Percentiles rank a stretch among this genome's conserved stretches.
phyloP scores from a whole-genome alignment of 2,888 invertebrate species.

The Papilio gigon region DNA sequence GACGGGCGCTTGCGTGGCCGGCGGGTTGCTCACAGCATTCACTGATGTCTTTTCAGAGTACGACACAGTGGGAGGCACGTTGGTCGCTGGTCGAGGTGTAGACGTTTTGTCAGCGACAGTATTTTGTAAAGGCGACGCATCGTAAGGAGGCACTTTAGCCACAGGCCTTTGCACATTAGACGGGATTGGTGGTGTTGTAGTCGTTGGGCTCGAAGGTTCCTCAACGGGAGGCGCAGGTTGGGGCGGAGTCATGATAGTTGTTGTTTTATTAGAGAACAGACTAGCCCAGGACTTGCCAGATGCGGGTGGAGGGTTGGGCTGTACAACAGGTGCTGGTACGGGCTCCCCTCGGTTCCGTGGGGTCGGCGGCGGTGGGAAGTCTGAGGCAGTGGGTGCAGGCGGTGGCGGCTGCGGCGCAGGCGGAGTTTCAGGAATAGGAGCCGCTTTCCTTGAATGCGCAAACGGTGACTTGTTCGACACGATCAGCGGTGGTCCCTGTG shows the following conservation, averaged over 20 bases:
- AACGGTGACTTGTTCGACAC: constrained; percentile 78
- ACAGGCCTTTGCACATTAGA: constrained; percentile 79
- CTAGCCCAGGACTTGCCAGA: constrained; percentile 86
- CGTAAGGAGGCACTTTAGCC: constrained; percentile 84
- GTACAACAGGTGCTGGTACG: constrained; percentile 59
- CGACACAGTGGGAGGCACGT: constrained; percentile 53
- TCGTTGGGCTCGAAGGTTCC: constrained; percentile 66
- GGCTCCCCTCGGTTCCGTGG: constrained; percentile 72
- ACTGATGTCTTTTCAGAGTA: constrained; percentile 72
- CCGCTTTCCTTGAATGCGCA: constrained; percentile 70
- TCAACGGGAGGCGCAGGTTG: constrained; percentile 56
- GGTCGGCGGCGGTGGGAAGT: constrained; percentile 79
- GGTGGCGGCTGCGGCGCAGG: constrained; percentile 72
- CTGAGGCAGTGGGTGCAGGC: constrained; percentile 76
- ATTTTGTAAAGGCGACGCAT: constrained; percentile 73
- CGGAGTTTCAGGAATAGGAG: constrained; percentile 61
- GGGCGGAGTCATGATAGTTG: constrained; percentile 48
- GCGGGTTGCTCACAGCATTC: constrained; percentile 60
- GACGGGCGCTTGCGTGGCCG: constrained; percentile 49
- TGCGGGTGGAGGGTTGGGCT: constrained; percentile 70
- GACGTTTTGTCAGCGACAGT: constrained; percentile 59
- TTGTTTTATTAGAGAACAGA: constrained; percentile 79
- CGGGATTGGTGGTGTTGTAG: constrained; percentile 55
- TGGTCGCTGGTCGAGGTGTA: constrained; percentile 48
- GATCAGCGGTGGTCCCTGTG: constrained; percentile 74